Conservation (phyloP, 2,888 invertebrate genomes). For the Sabatieria punctata region DNA sequence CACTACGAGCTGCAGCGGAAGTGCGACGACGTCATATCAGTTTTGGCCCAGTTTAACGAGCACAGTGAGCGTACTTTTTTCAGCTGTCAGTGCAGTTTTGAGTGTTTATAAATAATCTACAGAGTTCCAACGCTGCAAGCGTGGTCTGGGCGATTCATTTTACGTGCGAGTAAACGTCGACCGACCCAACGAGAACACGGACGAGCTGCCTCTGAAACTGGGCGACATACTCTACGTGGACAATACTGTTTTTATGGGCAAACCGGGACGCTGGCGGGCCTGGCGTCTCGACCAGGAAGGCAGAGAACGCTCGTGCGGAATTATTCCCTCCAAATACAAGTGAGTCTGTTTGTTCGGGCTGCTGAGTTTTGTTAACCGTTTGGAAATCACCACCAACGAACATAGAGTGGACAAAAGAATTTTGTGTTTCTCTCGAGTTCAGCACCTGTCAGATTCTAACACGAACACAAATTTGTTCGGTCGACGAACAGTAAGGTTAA, state of each 20-base stretch:
- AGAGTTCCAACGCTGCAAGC: conserved; percentile 78
- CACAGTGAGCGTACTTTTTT: conserved; percentile 43
- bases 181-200: conserved; percentile 43
- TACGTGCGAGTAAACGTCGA: conserved; percentile 89
- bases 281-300: conserved; percentile 32
- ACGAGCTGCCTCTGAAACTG: conserved; percentile 67
- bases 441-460: no score
- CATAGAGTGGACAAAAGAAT: no score
- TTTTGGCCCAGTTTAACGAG: conserved; percentile 58
- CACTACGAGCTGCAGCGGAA: conserved; percentile 81
- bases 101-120: no score
- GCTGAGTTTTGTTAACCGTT: neutral
- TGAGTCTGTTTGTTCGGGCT: conserved; percentile 38
- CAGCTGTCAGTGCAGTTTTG: no score
- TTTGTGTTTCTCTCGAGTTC: no score
- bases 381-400: no score
- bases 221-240: conserved; percentile 86
- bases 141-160: conserved; percentile 83
- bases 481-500: no score
- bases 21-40: conserved; percentile 60
- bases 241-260: conserved; percentile 84
- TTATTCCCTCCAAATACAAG: conserved; percentile 93
- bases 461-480: no score
- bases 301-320: conserved; percentile 57
- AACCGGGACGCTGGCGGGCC: conserved; percentile 76